Percentiles rank a stretch among this genome's conserved stretches.
phyloP scores from a whole-genome alignment of 2,113 vertebrate species.

The Kryptolebias marmoratus region DNA sequence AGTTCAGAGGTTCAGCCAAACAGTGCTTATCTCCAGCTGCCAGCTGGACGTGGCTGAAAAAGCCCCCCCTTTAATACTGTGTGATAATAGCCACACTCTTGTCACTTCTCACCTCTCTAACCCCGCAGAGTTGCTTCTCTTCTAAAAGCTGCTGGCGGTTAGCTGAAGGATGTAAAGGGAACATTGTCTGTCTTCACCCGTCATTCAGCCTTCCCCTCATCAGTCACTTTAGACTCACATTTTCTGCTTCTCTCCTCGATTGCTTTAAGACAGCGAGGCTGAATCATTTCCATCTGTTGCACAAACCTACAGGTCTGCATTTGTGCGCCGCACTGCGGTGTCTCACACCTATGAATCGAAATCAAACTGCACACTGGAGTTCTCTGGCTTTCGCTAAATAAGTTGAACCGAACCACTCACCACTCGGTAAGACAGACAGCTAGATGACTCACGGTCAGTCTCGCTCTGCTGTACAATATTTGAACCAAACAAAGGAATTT shows the following conservation, averaged over 20 bases:
- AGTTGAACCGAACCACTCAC: slow-evolving; percentile 10
- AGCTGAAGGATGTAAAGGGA: slow-evolving; percentile 26
- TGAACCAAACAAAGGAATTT: slow-evolving; percentile 28
- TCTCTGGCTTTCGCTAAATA: not conserved
- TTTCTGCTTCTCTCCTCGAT: not conserved
- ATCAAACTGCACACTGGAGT: slow-evolving; percentile 12
- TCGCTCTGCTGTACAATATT: slow-evolving; percentile 26
- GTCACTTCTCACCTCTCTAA: slow-evolving; percentile 74
- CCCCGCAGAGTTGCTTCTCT: slow-evolving; percentile 37
- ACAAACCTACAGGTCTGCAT: slow-evolving; percentile 1
- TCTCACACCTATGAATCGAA: slow-evolving; percentile 26
- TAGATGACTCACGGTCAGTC: slow-evolving; percentile 37
- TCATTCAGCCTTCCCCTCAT: slow-evolving; percentile 30
- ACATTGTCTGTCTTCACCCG: slow-evolving; percentile 21
- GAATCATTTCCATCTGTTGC: slow-evolving; percentile 29
- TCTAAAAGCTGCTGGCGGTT: slow-evolving; percentile 42
- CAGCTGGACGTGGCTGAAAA: slow-evolving; percentile 77
- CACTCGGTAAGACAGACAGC: slow-evolving; percentile 19
- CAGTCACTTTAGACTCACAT: slow-evolving; percentile 43
- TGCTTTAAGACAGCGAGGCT: slow-evolving; percentile 12
- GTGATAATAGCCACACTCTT: slow-evolving; percentile 72
- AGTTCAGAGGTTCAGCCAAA: slow-evolving; percentile 71
- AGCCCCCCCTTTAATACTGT: slow-evolving; percentile 74
- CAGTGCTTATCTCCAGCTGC: slow-evolving; percentile 74
- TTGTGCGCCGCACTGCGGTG: not conserved